Evolutionary conservation across 2,797 vertebrate genomes (phyloP).

Genomic region (Helarctos malayanus): DNA sequence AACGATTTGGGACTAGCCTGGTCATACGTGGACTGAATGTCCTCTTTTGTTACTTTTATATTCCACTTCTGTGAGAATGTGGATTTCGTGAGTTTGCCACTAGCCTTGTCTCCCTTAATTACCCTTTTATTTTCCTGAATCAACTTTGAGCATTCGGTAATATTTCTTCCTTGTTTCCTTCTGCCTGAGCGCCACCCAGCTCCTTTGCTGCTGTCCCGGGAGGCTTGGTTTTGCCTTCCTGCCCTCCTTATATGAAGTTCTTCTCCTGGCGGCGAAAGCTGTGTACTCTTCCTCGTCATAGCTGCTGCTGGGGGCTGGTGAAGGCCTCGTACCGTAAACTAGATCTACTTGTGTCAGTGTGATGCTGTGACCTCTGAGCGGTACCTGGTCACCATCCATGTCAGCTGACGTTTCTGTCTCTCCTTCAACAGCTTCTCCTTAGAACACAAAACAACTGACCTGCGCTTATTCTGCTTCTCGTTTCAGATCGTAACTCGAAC

Average conservation of each 20-base stretch:
- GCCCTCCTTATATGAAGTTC: neutral
- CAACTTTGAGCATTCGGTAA: neutral
- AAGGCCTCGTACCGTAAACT: neutral
- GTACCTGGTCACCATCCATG: neutral
- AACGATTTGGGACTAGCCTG: neutral
- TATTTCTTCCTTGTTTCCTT: neutral
- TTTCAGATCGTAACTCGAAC: constrained; percentile 76
- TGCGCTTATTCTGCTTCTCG: constrained; percentile 24
- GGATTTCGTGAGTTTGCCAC: neutral
- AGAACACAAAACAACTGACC: neutral
- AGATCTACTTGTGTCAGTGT: neutral
- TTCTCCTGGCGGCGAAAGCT: neutral
- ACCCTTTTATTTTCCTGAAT: constrained; percentile 7
- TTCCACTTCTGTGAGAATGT: neutral
- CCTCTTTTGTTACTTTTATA: neutral
- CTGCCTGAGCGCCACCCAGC: neutral
- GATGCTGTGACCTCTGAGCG: neutral
- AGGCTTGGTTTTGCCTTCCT: neutral
- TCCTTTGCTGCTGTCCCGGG: neutral
- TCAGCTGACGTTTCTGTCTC: neutral
- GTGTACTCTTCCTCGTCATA: neutral
- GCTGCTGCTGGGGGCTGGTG: neutral
- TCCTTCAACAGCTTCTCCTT: neutral
- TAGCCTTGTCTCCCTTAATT: neutral
- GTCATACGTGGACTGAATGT: neutral